Percentiles rank a stretch among this genome's conserved stretches.
These are phyloP conservation scores for Actenoides hombroni DNA, from an alignment of 2,113 vertebrate genomes.

Conservation along the genomic window DNA sequence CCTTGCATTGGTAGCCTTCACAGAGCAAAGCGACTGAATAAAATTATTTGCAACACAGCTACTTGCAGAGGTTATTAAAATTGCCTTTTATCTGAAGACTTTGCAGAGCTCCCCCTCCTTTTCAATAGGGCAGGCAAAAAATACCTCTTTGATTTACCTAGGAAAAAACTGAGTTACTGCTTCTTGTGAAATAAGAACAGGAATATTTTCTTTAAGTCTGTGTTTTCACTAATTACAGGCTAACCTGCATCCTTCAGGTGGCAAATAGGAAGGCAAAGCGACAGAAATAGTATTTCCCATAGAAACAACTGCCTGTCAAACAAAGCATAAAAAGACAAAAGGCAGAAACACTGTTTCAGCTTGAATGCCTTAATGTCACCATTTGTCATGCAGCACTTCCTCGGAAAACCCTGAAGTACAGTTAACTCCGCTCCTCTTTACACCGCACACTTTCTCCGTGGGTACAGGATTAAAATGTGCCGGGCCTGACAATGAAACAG, in stretches of 20 bases:
- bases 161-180: background rate
- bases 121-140: background rate
- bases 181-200: background rate
- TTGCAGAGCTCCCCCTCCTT: background rate
- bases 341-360: conserved; percentile 57
- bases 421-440: conserved; percentile 42
- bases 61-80: background rate
- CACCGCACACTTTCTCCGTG: background rate
- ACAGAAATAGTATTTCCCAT: conserved; percentile 1
- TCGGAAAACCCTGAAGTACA: conserved; percentile 26
- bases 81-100: background rate
- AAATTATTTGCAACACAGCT: background rate
- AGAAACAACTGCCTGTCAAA: conserved; percentile 60
- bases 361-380: conserved; percentile 56
- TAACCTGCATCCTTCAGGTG: conserved; percentile 23
- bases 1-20: background rate
- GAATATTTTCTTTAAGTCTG: background rate
- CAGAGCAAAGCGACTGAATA: background rate
- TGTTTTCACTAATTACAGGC: conserved; percentile 7
- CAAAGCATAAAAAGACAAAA: conserved; percentile 62
- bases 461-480: conserved; percentile 62
- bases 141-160: background rate
- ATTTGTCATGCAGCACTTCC: conserved; percentile 55
- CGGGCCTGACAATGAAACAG: conserved; percentile 67
- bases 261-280: background rate